A percentile compares a stretch with the other conserved stretches of the same genome.
These are phyloP conservation scores for Phortica variegata DNA, from an alignment of 1,140 invertebrate genomes.

Conservation along the genomic window DNA sequence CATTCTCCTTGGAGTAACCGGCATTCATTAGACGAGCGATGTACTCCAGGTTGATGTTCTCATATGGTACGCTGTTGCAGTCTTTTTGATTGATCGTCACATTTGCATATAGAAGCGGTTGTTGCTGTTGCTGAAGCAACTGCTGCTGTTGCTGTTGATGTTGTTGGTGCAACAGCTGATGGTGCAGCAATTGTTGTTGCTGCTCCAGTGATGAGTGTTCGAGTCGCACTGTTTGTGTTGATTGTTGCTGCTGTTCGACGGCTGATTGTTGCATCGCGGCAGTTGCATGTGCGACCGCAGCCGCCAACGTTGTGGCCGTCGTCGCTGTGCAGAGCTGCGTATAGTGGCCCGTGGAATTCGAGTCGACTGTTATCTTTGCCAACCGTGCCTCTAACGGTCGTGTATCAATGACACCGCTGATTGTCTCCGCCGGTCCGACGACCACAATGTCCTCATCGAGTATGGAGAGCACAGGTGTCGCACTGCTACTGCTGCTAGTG, in stretches of 20 bases:
- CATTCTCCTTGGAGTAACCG: constrained; percentile 86
- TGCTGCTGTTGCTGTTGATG: constrained; percentile 19
- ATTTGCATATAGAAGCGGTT: constrained; percentile 53
- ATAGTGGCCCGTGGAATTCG: constrained; percentile 35
- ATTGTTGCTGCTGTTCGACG: constrained; percentile 7
- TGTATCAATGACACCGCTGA: constrained; percentile 67
- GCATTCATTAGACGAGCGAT: constrained; percentile 83
- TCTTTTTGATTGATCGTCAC: constrained; percentile 57
- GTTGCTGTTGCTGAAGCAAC: constrained; percentile 23
- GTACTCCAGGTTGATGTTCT: constrained; percentile 89
- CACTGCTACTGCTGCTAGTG: constrained; percentile 24
- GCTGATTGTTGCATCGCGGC: constrained; percentile 6
- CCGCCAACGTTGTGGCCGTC: constrained; percentile 21
- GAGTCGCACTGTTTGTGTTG: constrained; percentile 15
- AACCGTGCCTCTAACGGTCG: constrained; percentile 54
- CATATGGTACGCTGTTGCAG: constrained; percentile 66
- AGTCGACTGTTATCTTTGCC: constrained; percentile 9
- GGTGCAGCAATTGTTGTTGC: constrained; percentile 15
- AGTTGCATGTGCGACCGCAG: constrained; percentile 15
- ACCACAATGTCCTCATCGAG: constrained; percentile 59
- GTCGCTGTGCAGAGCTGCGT: constrained; percentile 46
- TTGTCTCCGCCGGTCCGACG: constrained; percentile 67
- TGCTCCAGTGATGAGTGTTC: constrained; percentile 10
- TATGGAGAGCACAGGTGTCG: constrained; percentile 39
- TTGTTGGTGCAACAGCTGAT: constrained; percentile 3